phyloP scores from a whole-genome alignment of 2,888 invertebrate genomes.

The Clistopyga incitator region DNA sequence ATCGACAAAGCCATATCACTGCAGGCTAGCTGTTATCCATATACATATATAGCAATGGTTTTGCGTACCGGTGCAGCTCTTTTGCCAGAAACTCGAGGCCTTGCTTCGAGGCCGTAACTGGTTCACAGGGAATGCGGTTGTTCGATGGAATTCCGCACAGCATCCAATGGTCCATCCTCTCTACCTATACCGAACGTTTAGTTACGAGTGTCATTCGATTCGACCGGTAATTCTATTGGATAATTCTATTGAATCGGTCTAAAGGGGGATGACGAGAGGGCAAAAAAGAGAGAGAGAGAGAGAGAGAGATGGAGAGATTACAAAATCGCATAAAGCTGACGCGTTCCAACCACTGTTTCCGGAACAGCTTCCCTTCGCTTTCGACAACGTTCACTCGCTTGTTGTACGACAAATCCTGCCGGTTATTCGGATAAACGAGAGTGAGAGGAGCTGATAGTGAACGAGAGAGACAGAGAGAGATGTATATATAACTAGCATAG shows the following conservation, averaged over 20 bases:
- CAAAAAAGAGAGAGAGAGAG: constrained; percentile 8
- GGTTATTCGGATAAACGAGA: constrained; percentile 66
- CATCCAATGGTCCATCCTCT: constrained; percentile 28
- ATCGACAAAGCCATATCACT: constrained; percentile 49
- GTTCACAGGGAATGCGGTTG: constrained; percentile 37
- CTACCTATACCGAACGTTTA: constrained; percentile 19
- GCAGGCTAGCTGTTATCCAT: constrained; percentile 19
- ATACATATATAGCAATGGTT: not conserved
- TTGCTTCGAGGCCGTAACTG: constrained; percentile 25
- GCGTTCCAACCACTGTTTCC: not conserved
- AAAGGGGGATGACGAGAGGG: not conserved
- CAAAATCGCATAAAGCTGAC: not conserved
- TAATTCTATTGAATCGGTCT: constrained; percentile 32
- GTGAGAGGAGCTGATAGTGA: constrained; percentile 53
- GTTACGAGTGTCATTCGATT: constrained; percentile 55
- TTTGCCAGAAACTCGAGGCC: constrained; percentile 34
- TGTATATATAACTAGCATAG: constrained; percentile 1
- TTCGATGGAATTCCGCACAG: constrained; percentile 35
- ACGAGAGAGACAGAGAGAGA: constrained; percentile 11
- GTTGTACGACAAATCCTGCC: constrained; percentile 29
- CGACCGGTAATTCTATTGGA: constrained; percentile 52
- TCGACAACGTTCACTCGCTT: constrained; percentile 12
- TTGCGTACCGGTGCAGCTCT: constrained; percentile 12
- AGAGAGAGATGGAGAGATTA: not conserved
- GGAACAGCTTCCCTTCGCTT: constrained; percentile 1